phyloP scores from a whole-genome alignment of 2,888 invertebrate genomes.

The Heliconius ismenius region DNA sequence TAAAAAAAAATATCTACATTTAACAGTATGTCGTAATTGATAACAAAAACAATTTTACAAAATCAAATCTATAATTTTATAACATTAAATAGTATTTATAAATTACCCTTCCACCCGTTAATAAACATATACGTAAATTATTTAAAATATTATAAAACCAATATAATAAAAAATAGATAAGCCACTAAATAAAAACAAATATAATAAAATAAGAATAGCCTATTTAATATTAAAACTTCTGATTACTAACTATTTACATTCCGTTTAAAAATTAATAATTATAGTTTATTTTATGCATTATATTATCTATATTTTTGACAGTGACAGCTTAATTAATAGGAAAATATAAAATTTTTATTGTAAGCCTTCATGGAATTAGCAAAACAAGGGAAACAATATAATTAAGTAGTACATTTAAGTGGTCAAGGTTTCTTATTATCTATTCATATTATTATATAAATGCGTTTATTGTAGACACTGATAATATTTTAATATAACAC shows the following conservation, averaged over 20 bases:
- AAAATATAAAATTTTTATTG: background rate
- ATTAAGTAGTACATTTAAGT: constrained; percentile 8
- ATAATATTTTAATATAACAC: constrained; percentile 1
- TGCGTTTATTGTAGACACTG: constrained; percentile 15
- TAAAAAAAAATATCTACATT: background rate
- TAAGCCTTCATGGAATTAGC: background rate
- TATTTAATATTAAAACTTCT: background rate
- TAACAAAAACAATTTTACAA: background rate
- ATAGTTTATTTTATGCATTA: background rate
- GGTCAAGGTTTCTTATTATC: constrained; percentile 15
- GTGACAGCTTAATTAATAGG: background rate
- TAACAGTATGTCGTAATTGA: too few species aligned
- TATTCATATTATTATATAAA: constrained; percentile 5
- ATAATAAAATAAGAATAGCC: background rate
- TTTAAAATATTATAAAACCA: background rate
- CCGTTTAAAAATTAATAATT: background rate
- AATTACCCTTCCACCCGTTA: constrained; percentile 18
- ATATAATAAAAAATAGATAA: background rate
- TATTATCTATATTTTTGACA: constrained; percentile 13
- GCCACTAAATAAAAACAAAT: background rate
- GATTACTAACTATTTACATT: background rate
- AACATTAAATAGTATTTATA: background rate
- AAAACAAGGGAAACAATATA: background rate
- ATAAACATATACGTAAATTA: background rate
- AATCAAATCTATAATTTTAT: background rate